phyloP scores from a whole-genome alignment of 2,888 invertebrate genomes.

The Achlya flavicornis region DNA sequence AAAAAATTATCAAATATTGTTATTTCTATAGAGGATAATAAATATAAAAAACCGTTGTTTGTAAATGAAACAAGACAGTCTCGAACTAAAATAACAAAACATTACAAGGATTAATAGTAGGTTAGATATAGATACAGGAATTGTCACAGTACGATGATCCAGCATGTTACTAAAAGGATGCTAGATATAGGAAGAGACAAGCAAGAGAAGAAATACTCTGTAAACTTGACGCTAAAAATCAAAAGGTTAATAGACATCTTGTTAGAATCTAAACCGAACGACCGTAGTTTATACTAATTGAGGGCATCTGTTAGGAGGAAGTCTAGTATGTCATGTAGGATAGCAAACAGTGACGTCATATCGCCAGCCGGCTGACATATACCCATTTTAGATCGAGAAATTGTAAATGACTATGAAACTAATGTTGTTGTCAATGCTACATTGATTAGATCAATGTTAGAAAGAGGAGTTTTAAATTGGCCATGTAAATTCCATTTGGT shows the following conservation, averaged over 20 bases:
- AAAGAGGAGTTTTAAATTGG: not conserved
- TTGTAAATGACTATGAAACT: not conserved
- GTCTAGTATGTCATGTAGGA: slow-evolving; percentile 4
- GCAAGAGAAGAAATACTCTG: no score
- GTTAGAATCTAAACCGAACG: not conserved
- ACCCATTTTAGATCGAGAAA: not conserved
- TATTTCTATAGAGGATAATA: no score
- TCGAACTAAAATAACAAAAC: no score
- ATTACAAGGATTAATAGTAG: no score
- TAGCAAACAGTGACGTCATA: not conserved
- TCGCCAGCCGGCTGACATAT: not conserved
- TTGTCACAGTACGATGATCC: no score
- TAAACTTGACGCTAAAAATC: not conserved
- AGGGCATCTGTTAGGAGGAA: not conserved
- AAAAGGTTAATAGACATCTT: not conserved
- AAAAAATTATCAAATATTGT: no score
- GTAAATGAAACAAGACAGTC: no score
- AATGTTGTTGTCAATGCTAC: not conserved
- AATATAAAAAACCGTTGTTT: no score
- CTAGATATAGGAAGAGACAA: no score
- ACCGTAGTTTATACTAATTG: slow-evolving; percentile 3
- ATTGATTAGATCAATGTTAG: slow-evolving; percentile 5
- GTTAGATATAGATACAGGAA: no score
- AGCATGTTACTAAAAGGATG: no score
- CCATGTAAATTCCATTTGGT: not conserved